phyloP scores from a whole-genome alignment of 2,113 vertebrate genomes.

The Pteruthius melanotis region DNA sequence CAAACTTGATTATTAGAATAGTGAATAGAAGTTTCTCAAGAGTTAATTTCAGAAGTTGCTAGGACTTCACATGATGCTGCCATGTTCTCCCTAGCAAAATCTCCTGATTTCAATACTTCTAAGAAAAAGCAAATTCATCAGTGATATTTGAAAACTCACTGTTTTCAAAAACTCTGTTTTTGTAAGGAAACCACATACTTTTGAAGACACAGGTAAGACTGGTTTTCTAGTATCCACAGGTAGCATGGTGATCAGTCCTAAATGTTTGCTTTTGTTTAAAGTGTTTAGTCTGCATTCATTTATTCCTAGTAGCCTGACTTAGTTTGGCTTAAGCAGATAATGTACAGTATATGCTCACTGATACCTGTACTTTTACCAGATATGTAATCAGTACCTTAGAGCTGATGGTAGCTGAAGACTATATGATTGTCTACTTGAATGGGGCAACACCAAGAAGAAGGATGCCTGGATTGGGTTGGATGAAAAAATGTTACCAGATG shows the following conservation, averaged over 20 bases:
- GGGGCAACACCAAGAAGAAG: constrained; percentile 93
- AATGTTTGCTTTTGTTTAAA: not conserved
- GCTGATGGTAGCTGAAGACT: constrained; percentile 95
- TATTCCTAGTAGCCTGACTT: not conserved
- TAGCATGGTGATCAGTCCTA: not conserved
- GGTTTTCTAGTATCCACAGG: not conserved
- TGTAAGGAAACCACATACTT: not conserved
- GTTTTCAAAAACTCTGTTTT: not conserved
- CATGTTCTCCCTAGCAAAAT: not conserved
- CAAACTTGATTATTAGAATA: not conserved
- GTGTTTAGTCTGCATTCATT: not conserved
- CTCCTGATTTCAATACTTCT: not conserved
- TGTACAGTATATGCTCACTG: not conserved
- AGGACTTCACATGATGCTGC: not conserved
- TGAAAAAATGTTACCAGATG: constrained; percentile 98
- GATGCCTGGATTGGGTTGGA: constrained; percentile 95
- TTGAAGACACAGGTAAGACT: not conserved
- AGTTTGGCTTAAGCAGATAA: not conserved
- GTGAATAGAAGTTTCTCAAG: not conserved
- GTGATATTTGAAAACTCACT: not conserved
- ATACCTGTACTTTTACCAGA: constrained; percentile 65
- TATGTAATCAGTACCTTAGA: constrained; percentile 98
- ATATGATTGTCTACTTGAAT: constrained; percentile 97
- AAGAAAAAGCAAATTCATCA: not conserved
- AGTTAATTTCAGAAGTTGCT: not conserved